Evolutionary conservation across 2,113 vertebrate species (phyloP), one percentile per base, ranked within the genome.

Genomic region (Notothenia coriiceps): DNA sequence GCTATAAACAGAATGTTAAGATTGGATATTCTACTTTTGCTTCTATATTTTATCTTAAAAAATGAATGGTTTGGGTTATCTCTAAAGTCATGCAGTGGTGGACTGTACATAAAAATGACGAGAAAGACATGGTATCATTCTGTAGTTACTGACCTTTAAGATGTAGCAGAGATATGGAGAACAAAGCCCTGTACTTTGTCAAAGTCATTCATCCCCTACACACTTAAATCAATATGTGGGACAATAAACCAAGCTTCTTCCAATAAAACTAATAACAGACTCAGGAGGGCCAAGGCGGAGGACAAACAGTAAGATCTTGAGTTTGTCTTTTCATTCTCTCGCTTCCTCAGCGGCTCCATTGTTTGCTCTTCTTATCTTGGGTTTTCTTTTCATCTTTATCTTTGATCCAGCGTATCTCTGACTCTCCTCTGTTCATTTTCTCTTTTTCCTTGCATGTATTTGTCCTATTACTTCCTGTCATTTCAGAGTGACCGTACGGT

Each of bases 141-240:
- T 43, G 14, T 5, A 40, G 35, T 6, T 40, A 5, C 43, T 74
- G 74, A 88, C 67, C 71, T 66, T 51, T 22, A 46, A 64, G 47
- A 77, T n/a, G 40, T 43, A 40, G 35, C 14, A 17, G 43, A 51
- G 29, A 55, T 46, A 11, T 12, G 56, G 25, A 64, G 25, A 72
- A 78, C 22, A 29, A 63, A 55, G 15, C 6, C 1, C 0, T 44
- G 33, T 5, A 50, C 43, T 52, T 77, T 47, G 62, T 79, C 40
- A 70, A 35, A 55, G 43, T 70, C 40, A 18, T 44, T 33, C 59
- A 56, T 22, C 44, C n/a, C 7, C 1, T 22, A 29, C 47, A n/a
- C 33, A 25, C 66, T 65, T 65, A 60, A 72, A 84, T 81, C 74
- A 79, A 77, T 74, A 69, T 22, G n/a, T 66, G 63, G 47, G 10